phyloP scores from a whole-genome alignment of 2,888 invertebrate genomes.

The Stenichneumon culpator region DNA sequence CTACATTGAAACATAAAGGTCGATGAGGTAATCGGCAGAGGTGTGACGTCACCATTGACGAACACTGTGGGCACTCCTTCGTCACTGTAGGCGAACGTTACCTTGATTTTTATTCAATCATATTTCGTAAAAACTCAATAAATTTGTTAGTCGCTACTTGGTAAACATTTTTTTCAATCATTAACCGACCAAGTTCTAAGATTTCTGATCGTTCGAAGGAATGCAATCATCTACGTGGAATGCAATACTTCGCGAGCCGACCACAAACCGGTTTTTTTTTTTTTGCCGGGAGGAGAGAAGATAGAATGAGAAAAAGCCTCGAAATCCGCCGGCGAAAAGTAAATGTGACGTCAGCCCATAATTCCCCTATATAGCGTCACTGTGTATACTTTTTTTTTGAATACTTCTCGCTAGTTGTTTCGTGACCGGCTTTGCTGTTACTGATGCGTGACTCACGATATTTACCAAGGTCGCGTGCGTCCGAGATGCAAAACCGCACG shows the following conservation, averaged over 20 bases:
- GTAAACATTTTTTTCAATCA: background rate
- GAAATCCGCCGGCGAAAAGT: constrained; percentile 27
- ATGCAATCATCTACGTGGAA: constrained; percentile 63
- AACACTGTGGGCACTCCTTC: constrained; percentile 65
- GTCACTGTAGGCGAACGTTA: constrained; percentile 56
- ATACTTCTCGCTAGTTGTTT: constrained; percentile 30
- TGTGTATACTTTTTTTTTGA: constrained; percentile 1
- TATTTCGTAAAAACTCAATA: constrained; percentile 11
- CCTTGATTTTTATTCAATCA: constrained; percentile 23
- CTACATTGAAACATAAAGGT: constrained; percentile 64
- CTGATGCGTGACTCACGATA: constrained; percentile 61
- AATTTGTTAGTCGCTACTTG: background rate
- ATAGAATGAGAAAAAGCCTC: constrained; percentile 27
- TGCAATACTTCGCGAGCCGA: constrained; percentile 47
- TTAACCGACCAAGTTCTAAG: background rate
- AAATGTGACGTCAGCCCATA: constrained; percentile 59
- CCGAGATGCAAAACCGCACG: constrained; percentile 61
- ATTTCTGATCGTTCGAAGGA: constrained; percentile 30
- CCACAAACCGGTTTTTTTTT: constrained; percentile 66
- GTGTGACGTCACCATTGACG: constrained; percentile 67
- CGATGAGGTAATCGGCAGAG: constrained; percentile 71
- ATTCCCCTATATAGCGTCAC: constrained; percentile 7
- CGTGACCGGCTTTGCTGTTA: constrained; percentile 30
- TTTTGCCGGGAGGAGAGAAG: background rate
- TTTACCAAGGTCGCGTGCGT: constrained; percentile 56